Conservation (phyloP, 2,888 invertebrate species). For the Eupeodes latifasciatus region DNA sequence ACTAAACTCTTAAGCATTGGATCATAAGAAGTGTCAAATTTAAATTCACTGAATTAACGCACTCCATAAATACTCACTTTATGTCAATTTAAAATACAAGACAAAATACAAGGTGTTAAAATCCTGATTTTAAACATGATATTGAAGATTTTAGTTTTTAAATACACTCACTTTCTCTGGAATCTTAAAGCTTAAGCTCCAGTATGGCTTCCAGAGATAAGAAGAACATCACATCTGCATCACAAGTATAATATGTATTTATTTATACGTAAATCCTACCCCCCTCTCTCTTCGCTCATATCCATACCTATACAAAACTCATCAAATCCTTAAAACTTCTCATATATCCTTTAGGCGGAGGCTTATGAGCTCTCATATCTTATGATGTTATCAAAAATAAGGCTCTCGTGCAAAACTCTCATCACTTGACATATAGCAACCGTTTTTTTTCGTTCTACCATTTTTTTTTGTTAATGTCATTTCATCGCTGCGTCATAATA, state of each 20-base stretch:
- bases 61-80: no score
- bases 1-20: no score
- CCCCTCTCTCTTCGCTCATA: background rate
- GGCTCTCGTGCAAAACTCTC: conserved; percentile 41
- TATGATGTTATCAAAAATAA: conserved; percentile 36
- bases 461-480: conserved; percentile 20
- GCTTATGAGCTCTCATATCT: conserved; percentile 33
- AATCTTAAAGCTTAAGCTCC: background rate
- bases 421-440: conserved; percentile 55
- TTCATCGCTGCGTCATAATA: background rate
- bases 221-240: background rate
- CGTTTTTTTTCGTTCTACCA: conserved; percentile 1
- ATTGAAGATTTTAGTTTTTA: background rate
- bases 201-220: conserved; percentile 9
- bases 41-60: no score
- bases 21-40: no score
- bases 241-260: background rate
- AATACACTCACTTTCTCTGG: background rate
- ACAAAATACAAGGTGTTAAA: background rate
- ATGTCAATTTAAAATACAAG: no score
- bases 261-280: no score
- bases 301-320: background rate
- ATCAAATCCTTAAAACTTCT: conserved; percentile 35
- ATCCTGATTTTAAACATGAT: background rate
- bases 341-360: conserved; percentile 15